Evolutionary conservation across 2,888 invertebrate genomes (phyloP), one percentile per base, ranked within the genome.

Genomic region (Standfussiana lucernea): DNA sequence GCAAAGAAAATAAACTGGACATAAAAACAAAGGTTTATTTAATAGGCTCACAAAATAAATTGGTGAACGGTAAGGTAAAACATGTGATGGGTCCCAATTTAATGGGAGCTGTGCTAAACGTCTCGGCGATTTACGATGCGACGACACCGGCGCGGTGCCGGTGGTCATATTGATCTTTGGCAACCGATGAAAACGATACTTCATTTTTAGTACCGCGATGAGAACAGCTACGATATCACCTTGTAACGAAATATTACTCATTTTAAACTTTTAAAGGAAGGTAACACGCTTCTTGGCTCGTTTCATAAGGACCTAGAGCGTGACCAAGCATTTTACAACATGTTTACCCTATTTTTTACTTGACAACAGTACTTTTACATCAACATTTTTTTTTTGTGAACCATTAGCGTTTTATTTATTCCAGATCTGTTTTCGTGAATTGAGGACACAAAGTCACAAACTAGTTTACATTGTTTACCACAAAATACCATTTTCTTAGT

Each of bases 301-400:
- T 84, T 81, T 81, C 47, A 15, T 81, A 75, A 76, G 85, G 85
- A 68, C 76, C 24, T 62, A 37, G 56, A 69, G 71, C 82, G 77
- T 83, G 85, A 83, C 85, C 77, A 72, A 35, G 83, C 42, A 80
- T 83, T 74, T 42, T 35, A 65, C 24, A 75, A 68, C 64, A 45
- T 42, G 35, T 77, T 85, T 81, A 72, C n/a, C 66, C 59, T 72
- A 84, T 77, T 69, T 81, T 75, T 67, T 40, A 59, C 40, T 65
- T 2, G n/a, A 18, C n/a, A 18, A 45, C 32, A 59, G 28, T 35
- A 45, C 15, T 71, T 68, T 73, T 69, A 24, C 67, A 56, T 64
- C 68, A 65, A 35, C n/a, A 32, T 71, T 45, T 45, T 64, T 56
- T n/a, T 69, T 69, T 53, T 21, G 53, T 50, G 4, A 42, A 65